phyloP scores from a whole-genome alignment of 2,113 vertebrate species.

The Xerus inauris region DNA sequence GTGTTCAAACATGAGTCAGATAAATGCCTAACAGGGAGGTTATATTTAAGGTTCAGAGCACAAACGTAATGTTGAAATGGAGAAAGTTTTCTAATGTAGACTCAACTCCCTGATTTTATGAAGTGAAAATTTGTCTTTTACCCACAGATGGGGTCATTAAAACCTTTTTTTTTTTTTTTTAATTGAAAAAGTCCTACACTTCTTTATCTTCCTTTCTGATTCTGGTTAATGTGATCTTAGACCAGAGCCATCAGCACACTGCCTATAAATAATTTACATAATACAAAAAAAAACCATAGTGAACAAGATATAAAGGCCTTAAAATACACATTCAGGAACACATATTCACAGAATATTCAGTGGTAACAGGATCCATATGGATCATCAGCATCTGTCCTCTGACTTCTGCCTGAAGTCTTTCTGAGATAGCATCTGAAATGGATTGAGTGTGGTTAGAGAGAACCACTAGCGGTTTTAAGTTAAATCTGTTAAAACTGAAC shows the following conservation, averaged over 20 bases:
- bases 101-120: background rate
- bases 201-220: background rate
- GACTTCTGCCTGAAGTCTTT: slow-evolving; percentile 18
- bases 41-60: background rate
- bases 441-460: slow-evolving; percentile 16
- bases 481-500: background rate
- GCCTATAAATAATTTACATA: background rate
- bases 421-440: slow-evolving; percentile 31
- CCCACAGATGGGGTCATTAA: background rate
- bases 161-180: background rate
- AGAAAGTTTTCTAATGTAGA: background rate
- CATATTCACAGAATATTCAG: background rate
- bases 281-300: background rate
- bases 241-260: background rate
- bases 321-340: background rate
- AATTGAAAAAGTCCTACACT: background rate
- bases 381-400: background rate
- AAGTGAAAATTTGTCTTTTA: background rate
- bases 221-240: slow-evolving; percentile 14
- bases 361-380: background rate
- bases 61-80: background rate
- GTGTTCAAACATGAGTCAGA: background rate
- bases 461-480: background rate
- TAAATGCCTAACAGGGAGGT: background rate
- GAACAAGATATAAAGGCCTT: background rate